phyloP scores from a whole-genome alignment of 2,888 invertebrate genomes.

The Malthinus seriepunctatus region DNA sequence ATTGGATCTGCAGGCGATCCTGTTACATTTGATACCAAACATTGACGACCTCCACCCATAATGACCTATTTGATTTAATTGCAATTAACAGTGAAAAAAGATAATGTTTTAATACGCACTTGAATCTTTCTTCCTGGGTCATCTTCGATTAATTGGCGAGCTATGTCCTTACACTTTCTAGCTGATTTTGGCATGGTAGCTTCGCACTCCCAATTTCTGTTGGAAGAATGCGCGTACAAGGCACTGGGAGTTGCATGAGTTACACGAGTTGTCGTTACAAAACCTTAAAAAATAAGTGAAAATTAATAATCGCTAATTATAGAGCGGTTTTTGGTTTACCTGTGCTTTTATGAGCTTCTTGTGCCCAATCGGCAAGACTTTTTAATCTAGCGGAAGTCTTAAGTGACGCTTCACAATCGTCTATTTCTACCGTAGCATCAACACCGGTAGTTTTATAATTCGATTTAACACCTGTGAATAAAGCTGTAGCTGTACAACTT shows the following conservation, averaged over 20 bases:
- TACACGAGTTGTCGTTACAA: conserved; percentile 87
- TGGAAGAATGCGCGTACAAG: conserved; percentile 74
- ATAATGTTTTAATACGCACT: conserved; percentile 52
- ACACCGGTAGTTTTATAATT: conserved; percentile 81
- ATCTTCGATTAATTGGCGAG: conserved; percentile 78
- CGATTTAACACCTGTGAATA: conserved; percentile 82
- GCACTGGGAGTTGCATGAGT: conserved; percentile 89
- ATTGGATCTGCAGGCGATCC: conserved; percentile 56
- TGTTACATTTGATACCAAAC: conserved; percentile 63
- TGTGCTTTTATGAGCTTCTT: conserved; percentile 75
- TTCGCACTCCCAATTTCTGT: conserved; percentile 84
- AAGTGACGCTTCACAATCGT: conserved; percentile 69
- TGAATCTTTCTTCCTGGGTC: conserved; percentile 77
- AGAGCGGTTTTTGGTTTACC: conserved; percentile 56
- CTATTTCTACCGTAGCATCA: conserved; percentile 65
- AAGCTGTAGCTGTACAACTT: conserved; percentile 84
- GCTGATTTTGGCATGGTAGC: conserved; percentile 61
- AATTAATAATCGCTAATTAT: neutral
- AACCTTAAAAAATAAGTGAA: conserved; percentile 53
- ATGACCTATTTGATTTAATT: conserved; percentile 63
- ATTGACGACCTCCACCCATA: conserved; percentile 84
- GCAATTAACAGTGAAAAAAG: neutral
- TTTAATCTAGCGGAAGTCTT: conserved; percentile 60
- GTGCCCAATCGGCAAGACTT: conserved; percentile 73
- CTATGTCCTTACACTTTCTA: conserved; percentile 78